These are phyloP conservation scores for Fukomys damarensis DNA, from an alignment of 2,113 vertebrate genomes.

Conservation along the genomic window DNA sequence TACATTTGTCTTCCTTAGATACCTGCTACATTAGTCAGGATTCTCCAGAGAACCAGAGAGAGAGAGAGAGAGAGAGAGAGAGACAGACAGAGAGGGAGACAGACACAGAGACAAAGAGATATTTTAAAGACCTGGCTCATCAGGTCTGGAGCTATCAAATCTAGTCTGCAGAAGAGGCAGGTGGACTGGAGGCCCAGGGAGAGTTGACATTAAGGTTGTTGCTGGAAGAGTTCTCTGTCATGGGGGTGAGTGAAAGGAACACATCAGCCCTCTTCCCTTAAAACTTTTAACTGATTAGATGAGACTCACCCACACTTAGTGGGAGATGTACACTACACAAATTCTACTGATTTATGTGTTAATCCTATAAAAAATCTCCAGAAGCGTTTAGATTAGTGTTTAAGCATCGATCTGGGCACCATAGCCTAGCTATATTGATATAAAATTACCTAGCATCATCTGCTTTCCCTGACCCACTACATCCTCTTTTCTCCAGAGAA, in stretches of 20 bases:
- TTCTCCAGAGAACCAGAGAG: background rate
- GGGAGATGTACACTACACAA: background rate
- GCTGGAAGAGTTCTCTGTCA: background rate
- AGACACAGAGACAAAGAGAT: background rate
- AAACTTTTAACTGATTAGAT: background rate
- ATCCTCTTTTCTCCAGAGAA: accelerated
- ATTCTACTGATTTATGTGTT: background rate
- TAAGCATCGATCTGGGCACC: background rate
- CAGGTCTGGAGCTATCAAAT: background rate
- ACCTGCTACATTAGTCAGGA: background rate
- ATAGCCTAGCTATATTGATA: background rate
- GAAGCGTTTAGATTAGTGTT: background rate
- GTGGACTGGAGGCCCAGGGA: background rate
- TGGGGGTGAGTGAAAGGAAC: accelerated
- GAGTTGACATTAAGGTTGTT: background rate
- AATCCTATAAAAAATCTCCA: background rate
- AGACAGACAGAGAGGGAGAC: accelerated
- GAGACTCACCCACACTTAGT: background rate
- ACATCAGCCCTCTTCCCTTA: background rate
- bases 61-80: accelerated
- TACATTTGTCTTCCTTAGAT: background rate
- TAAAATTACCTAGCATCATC: background rate
- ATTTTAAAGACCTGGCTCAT: background rate
- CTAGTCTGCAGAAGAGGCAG: background rate
- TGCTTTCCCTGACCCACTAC: background rate